Conservation (phyloP, 2,113 vertebrate species). For the Tautogolabrus adspersus region DNA sequence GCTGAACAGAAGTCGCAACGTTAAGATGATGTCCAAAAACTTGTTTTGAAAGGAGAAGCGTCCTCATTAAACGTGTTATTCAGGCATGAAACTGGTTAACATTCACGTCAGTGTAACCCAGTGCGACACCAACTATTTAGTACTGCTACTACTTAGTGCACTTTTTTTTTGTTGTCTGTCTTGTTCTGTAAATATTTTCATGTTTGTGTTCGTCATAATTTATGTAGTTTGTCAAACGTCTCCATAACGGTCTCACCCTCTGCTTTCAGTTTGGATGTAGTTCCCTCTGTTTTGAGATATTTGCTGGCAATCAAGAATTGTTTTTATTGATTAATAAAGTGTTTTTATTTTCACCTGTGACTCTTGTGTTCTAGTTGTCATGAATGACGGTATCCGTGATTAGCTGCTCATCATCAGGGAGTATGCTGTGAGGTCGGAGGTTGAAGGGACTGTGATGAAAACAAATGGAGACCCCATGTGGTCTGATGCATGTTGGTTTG, state of each 20-base stretch:
- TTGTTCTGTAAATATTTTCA: slow-evolving; percentile 85
- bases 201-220: slow-evolving; percentile 80
- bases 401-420: too few relatives aligned
- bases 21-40: slow-evolving; percentile 66
- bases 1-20: slow-evolving; percentile 61
- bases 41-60: slow-evolving; percentile 50
- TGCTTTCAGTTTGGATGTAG: slow-evolving; percentile 83
- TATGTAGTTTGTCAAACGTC: slow-evolving; percentile 70
- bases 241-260: slow-evolving; percentile 70
- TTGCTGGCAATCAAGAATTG: slow-evolving; percentile 88
- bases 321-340: slow-evolving; percentile 88
- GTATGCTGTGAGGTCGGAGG: too few relatives aligned
- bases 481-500: too few relatives aligned
- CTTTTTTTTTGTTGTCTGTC: slow-evolving; percentile 71
- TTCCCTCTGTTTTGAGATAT: slow-evolving; percentile 79
- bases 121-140: slow-evolving; percentile 74
- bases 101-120: slow-evolving; percentile 77
- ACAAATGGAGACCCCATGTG: too few relatives aligned
- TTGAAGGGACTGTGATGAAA: too few relatives aligned
- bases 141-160: slow-evolving; percentile 82
- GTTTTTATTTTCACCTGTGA: slow-evolving; percentile 85
- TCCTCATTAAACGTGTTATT: slow-evolving; percentile 72
- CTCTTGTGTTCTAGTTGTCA: slow-evolving; percentile 63
- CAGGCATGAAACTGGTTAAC: slow-evolving; percentile 80
- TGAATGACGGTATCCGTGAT: slow-evolving; percentile 11